Percentiles rank a stretch among this genome's conserved stretches.
phyloP scores from a whole-genome alignment of 2,113 vertebrate genomes.

The Pteropus alecto region DNA sequence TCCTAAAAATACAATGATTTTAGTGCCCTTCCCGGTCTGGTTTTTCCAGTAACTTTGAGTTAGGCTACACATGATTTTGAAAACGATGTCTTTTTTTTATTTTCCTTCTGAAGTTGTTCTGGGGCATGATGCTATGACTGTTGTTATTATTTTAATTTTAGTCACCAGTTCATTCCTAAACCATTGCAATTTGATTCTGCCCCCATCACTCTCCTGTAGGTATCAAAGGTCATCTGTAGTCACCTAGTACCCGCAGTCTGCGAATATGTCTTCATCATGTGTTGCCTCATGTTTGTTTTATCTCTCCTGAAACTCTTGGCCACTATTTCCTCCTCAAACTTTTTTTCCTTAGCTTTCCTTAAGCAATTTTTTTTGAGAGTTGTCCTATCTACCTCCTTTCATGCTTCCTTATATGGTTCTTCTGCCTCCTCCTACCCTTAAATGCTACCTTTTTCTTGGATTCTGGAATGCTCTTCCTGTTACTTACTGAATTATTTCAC shows the following conservation, averaged over 20 bases:
- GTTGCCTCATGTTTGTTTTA: neutral
- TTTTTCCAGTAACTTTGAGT: neutral
- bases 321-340: neutral
- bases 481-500: neutral
- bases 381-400: neutral
- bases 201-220: neutral
- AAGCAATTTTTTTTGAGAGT: neutral
- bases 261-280: neutral
- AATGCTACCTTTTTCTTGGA: neutral
- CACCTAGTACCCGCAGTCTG: neutral
- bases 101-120: neutral
- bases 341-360: neutral
- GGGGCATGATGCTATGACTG: fast-evolving
- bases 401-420: neutral
- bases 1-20: neutral
- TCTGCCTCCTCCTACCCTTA: neutral
- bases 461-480: neutral
- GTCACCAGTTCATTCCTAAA: neutral
- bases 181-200: neutral
- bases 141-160: neutral
- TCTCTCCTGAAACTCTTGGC: neutral
- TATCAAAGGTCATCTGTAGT: neutral
- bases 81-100: neutral
- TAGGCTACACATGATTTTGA: neutral
- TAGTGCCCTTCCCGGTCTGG: neutral